These are phyloP conservation scores for Parotocinclus haroldoi DNA, from an alignment of 2,797 vertebrate genomes.

Conservation along the genomic window DNA sequence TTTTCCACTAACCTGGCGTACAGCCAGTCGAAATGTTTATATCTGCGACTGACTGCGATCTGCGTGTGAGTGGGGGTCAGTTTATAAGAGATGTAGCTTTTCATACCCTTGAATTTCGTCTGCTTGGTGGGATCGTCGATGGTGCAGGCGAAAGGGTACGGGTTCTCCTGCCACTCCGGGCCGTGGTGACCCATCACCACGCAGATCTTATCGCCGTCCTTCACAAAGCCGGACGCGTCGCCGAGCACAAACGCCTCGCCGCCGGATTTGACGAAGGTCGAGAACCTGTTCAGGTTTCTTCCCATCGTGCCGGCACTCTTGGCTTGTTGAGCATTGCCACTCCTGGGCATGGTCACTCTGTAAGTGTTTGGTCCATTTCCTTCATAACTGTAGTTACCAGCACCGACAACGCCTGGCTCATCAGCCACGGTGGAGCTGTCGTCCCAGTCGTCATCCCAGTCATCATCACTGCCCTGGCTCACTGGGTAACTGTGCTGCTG, in stretches of 20 bases:
- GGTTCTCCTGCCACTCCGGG: slow-evolving; percentile 96
- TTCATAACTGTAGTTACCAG: slow-evolving; percentile 73
- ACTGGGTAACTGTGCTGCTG: slow-evolving; percentile 66
- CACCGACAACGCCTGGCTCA: slow-evolving; percentile 76
- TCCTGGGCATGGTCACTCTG: slow-evolving; percentile 70
- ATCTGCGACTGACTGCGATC: slow-evolving; percentile 86
- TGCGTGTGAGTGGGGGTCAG: slow-evolving; percentile 89
- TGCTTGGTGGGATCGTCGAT: slow-evolving; percentile 97
- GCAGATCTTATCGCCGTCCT: slow-evolving; percentile 92
- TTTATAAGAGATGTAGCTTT: slow-evolving; percentile 96
- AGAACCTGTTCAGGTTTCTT: slow-evolving; percentile 93
- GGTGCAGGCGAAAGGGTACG: slow-evolving; percentile 87
- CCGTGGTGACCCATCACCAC: slow-evolving; percentile 85
- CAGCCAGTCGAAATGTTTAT: slow-evolving; percentile 99
- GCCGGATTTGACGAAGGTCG: slow-evolving; percentile 93
- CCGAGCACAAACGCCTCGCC: slow-evolving; percentile 94
- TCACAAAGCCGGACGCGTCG: slow-evolving; percentile 87
- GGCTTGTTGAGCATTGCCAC: slow-evolving; percentile 65
- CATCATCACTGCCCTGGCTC: slow-evolving; percentile 86
- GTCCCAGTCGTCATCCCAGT: slow-evolving; percentile 97
- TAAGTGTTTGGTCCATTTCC: slow-evolving; percentile 80
- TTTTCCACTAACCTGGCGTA: slow-evolving; percentile 90
- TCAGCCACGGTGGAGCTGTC: slow-evolving; percentile 91
- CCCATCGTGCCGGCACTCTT: slow-evolving; percentile 91
- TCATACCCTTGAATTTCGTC: slow-evolving; percentile 99